phyloP scores from a whole-genome alignment of 1,140 invertebrate species.

The Heliconius congener region DNA sequence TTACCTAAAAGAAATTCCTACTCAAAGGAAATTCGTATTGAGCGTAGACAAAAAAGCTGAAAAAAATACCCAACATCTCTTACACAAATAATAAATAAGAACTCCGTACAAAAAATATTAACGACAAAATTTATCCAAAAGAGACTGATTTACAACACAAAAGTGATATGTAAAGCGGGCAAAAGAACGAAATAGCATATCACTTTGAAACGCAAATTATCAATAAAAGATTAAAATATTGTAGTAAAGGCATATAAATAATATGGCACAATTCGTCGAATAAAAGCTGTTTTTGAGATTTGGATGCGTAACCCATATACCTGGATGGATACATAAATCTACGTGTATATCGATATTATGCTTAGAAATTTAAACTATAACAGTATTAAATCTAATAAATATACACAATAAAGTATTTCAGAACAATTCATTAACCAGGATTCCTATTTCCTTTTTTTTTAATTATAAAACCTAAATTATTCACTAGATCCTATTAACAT shows the following conservation, averaged over 20 bases:
- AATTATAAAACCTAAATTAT: too few relatives aligned
- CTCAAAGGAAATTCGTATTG: background rate
- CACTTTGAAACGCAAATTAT: background rate
- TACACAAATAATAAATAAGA: background rate
- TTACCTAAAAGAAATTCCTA: background rate
- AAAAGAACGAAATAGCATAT: constrained; percentile 20
- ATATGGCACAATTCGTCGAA: background rate
- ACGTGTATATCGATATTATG: too few relatives aligned
- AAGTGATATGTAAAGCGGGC: constrained; percentile 13
- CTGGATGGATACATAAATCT: too few relatives aligned
- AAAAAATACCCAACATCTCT: background rate
- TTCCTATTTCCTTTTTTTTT: too few relatives aligned
- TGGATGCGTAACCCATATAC: too few relatives aligned
- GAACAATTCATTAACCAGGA: too few relatives aligned
- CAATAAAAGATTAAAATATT: constrained; percentile 23
- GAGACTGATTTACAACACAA: constrained; percentile 18
- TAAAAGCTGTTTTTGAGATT: too few relatives aligned
- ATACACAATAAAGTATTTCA: too few relatives aligned
- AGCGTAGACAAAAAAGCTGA: background rate
- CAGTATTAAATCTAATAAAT: too few relatives aligned
- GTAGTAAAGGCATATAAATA: constrained; percentile 12
- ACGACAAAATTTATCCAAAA: background rate
- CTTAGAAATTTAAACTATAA: too few relatives aligned
- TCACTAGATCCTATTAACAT: too few relatives aligned
- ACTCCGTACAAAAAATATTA: background rate